phyloP scores from a whole-genome alignment of 2,888 invertebrate species.

The Apamea sordens region DNA sequence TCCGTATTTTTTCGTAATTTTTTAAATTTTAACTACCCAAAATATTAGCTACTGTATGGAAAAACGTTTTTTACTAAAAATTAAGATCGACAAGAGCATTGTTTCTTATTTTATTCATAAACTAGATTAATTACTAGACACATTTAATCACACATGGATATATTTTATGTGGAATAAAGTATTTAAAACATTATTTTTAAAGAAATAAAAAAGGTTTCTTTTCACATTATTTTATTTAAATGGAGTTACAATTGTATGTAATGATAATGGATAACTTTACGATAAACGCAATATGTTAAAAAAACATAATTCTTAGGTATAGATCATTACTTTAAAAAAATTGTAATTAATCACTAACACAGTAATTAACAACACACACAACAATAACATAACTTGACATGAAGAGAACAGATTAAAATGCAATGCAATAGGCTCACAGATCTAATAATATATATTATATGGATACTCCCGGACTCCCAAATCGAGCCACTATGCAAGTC shows the following conservation, averaged over 20 bases:
- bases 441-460: background rate
- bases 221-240: constrained; percentile 16
- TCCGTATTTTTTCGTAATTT: no score
- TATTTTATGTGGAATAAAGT: no score
- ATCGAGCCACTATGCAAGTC: background rate
- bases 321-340: background rate
- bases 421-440: background rate
- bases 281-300: no score
- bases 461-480: background rate
- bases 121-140: no score
- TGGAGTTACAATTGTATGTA: background rate
- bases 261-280: background rate
- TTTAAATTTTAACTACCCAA: no score
- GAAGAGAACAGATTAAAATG: background rate
- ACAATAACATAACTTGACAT: background rate
- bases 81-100: no score
- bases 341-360: background rate
- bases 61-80: no score
- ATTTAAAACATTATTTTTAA: no score
- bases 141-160: no score
- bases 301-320: background rate
- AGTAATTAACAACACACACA: background rate
- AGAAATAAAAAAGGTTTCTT: background rate
- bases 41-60: no score
- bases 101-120: no score